Percentiles rank a stretch among this genome's conserved stretches.
Evolutionary conservation across 92 coral and sea anemone genomes (phyloP).

Genomic region (Metridium senile): DNA sequence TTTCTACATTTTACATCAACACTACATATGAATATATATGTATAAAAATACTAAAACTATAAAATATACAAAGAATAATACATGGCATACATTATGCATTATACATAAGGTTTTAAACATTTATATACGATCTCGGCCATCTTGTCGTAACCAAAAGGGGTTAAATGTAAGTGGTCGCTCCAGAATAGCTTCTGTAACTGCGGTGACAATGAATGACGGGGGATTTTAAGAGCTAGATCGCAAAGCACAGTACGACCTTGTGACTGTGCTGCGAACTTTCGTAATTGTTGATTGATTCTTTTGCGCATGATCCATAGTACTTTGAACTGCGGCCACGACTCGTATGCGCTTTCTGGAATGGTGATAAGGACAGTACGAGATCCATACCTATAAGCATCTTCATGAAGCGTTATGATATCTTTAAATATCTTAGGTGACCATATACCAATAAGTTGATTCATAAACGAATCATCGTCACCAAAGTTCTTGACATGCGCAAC

Average conservation of each 20-base stretch:
- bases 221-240: constrained; percentile 83
- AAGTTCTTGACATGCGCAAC: constrained; percentile 99
- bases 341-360: constrained; percentile 97
- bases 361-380: constrained; percentile 89
- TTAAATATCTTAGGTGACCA: constrained; percentile 94
- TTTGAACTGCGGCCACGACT: constrained; percentile 87
- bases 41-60: too few relatives aligned
- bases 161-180: constrained; percentile 93
- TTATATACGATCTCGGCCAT: constrained; percentile 88
- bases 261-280: constrained; percentile 79
- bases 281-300: constrained; percentile 75
- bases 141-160: constrained; percentile 86
- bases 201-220: constrained; percentile 78
- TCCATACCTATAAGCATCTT: constrained; percentile 79
- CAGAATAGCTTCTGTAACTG: constrained; percentile 76
- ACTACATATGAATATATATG: too few relatives aligned
- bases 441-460: constrained; percentile 78
- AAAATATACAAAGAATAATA: too few relatives aligned
- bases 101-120: constrained; percentile 79
- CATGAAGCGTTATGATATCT: constrained; percentile 85
- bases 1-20: too few relatives aligned
- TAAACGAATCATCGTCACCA: constrained; percentile 97
- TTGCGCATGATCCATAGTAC: constrained; percentile 91
- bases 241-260: constrained; percentile 87
- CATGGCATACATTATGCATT: too few relatives aligned